Evolutionary conservation across 2,113 vertebrate genomes (phyloP), one percentile per base, ranked within the genome.

Genomic region (Leucosticte australis): DNA sequence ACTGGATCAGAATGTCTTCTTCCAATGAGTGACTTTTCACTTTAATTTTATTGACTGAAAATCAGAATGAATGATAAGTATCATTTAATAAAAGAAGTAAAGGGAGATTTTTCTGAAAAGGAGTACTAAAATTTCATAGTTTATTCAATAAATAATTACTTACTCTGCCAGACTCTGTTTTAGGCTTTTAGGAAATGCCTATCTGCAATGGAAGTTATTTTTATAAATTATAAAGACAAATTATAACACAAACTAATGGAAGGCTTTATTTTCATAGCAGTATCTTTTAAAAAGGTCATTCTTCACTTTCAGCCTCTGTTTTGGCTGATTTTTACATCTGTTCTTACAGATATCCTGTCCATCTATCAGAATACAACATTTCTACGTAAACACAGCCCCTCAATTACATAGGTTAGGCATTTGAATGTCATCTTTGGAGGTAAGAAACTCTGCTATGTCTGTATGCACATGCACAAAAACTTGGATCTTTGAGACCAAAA

Each of bases 11-110:
- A 80, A 67, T 69, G 4, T 73, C 9, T 46, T 63, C 17, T 87
- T 77, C 44, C 74, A 71, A 77, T 14, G 5, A 92, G 37, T 46
- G 53, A 33, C 33, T 27, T 94, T 93, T 80, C 5, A 7, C 17
- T 82, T 93, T n/a, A 47, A 52, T 87, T 92, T 80, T 81, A 79
- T 77, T 85, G 62, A 85, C 33, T 92, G 70, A 83, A 95, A 93
- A 92, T 83, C 37, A 79, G 35, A 91, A 71, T 87, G n/a, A 86
- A 35, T 91, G 7, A 62, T 78, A 87, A 68, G 83, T 83, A n/a
- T 44, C 30, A 56, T 70, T 65, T 89, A 69, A 42, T 91, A 59
- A 83, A 81, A 76, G 11, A 47, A 50, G 13, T n/a, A 84, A 69
- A 69, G 0, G 2, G n/a, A 73, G 26, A 30, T 27, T 35, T 16